Conservation (phyloP, 2,113 vertebrate species). For the Clarias magur region DNA sequence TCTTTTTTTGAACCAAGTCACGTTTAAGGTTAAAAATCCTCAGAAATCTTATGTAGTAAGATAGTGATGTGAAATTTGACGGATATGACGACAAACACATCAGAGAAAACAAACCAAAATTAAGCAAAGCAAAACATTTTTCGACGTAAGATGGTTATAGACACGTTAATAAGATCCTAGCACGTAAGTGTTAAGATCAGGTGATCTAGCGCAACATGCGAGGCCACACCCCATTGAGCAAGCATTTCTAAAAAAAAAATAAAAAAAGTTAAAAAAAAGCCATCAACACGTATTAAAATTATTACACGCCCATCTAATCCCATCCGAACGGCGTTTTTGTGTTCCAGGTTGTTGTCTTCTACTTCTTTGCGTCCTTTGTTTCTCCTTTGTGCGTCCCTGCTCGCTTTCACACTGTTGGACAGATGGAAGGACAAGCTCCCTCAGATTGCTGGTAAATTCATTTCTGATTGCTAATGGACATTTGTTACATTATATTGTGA, state of each 20-base stretch:
- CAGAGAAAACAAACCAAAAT: background rate
- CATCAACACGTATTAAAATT: background rate
- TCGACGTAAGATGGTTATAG: background rate
- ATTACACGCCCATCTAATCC: background rate
- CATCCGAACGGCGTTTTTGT: background rate
- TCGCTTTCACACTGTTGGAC: slow-evolving; percentile 86
- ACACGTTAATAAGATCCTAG: background rate
- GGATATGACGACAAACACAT: too few relatives aligned
- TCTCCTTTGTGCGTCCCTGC: slow-evolving; percentile 83
- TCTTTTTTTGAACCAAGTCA: too few relatives aligned
- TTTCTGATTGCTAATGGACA: background rate
- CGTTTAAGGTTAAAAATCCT: too few relatives aligned
- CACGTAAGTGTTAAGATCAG: background rate
- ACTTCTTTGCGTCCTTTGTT: slow-evolving; percentile 89
- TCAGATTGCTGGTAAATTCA: slow-evolving; percentile 74
- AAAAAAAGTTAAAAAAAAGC: background rate
- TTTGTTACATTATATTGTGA: background rate
- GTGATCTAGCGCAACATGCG: background rate
- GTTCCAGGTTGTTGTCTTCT: slow-evolving; percentile 87
- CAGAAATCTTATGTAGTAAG: too few relatives aligned
- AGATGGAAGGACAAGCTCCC: slow-evolving; percentile 88
- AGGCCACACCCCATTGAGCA: background rate
- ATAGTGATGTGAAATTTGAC: too few relatives aligned
- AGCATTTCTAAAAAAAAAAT: background rate
- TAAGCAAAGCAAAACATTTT: background rate